Evolutionary conservation across 2,797 vertebrate species (phyloP).

Genomic region (Erpetoichthys calabaricus): DNA sequence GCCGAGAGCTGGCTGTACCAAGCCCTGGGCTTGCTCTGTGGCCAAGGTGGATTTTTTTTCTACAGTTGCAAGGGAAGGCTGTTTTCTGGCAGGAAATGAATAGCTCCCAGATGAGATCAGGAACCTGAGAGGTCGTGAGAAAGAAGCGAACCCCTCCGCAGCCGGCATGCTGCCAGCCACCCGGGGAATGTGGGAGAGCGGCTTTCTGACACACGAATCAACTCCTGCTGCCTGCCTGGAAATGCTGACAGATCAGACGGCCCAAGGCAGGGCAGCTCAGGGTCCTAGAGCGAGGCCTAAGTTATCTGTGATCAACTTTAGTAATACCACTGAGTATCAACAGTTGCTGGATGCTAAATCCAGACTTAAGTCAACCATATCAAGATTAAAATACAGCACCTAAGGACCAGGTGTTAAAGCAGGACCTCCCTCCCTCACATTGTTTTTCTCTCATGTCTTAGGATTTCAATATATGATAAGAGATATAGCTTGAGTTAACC

Average conservation of each 20-base stretch:
- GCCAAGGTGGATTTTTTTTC: constrained; percentile 55
- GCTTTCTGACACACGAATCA: constrained; percentile 75
- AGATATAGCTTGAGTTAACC: no score
- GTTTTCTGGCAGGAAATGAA: constrained; percentile 97
- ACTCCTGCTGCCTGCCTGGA: constrained; percentile 53
- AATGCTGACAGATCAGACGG: constrained; percentile 53
- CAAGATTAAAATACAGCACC: no score
- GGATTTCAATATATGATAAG: no score
- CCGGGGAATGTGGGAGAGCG: constrained; percentile 65
- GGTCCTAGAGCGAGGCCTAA: constrained; percentile 4
- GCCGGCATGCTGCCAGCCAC: constrained; percentile 76
- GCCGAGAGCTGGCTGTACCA: constrained; percentile 69
- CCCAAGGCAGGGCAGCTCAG: constrained; percentile 19
- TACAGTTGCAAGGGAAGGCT: constrained; percentile 73
- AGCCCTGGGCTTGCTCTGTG: constrained; percentile 65
- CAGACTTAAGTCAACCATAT: no score
- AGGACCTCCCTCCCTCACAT: no score
- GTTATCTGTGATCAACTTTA: not conserved
- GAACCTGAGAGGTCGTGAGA: constrained; percentile 97
- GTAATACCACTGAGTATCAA: no score
- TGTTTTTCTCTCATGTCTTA: no score
- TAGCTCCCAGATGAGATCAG: constrained; percentile 95
- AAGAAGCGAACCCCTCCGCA: constrained; percentile 78
- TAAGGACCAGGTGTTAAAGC: no score
- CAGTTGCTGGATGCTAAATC: no score